phyloP scores from a whole-genome alignment of 1,140 invertebrate species.

The Drosophila teissieri region DNA sequence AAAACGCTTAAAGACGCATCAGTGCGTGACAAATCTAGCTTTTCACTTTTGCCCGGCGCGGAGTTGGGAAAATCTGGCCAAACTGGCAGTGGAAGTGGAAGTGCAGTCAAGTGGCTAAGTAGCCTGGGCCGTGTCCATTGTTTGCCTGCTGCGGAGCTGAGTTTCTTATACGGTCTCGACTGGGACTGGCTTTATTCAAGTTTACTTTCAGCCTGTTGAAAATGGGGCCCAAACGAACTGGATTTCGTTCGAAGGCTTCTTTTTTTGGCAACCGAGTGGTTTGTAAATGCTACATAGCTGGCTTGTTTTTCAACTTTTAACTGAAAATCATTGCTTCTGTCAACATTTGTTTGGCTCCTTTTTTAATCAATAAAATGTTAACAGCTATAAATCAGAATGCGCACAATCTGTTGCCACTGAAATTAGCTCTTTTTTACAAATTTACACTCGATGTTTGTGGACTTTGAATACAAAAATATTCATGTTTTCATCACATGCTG shows the following conservation, averaged over 20 bases:
- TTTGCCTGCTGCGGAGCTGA: conserved; percentile 47
- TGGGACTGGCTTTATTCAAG: conserved; percentile 13
- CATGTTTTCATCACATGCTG: conserved; percentile 13
- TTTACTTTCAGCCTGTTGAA: conserved; percentile 18
- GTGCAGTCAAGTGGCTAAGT: conserved; percentile 60
- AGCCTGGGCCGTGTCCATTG: conserved; percentile 48
- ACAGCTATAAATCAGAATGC: conserved; percentile 41
- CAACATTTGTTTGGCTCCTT: conserved; percentile 22
- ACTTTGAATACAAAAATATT: conserved; percentile 1
- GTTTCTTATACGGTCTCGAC: conserved; percentile 25
- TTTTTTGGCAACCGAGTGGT: conserved; percentile 5
- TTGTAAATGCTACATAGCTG: not conserved
- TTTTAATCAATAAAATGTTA: conserved; percentile 46
- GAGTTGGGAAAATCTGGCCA: not conserved
- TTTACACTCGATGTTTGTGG: conserved; percentile 11
- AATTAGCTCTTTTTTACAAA: conserved; percentile 22
- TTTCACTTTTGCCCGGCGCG: conserved; percentile 73
- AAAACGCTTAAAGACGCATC: conserved; percentile 83
- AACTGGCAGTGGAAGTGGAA: conserved; percentile 25
- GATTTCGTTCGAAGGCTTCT: not conserved
- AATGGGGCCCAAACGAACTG: not conserved
- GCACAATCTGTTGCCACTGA: conserved; percentile 9
- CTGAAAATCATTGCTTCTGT: conserved; percentile 31
- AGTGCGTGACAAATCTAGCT: conserved; percentile 83
- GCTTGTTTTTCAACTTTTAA: conserved; percentile 4